These are phyloP conservation scores for Tenualosa thibaudeaui DNA, from an alignment of 2,797 vertebrate genomes.

Conservation along the genomic window DNA sequence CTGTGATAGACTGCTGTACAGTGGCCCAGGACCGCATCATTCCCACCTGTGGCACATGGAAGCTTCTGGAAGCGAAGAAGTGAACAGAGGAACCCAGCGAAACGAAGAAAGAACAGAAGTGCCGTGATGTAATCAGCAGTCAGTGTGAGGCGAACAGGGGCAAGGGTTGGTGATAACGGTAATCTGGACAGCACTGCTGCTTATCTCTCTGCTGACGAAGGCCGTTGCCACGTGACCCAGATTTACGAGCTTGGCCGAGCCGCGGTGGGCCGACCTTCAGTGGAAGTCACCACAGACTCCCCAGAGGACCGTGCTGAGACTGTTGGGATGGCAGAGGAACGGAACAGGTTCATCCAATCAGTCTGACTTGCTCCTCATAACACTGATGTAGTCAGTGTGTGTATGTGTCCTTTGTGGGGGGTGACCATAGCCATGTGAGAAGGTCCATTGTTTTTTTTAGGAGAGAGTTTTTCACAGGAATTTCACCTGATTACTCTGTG, in stretches of 20 bases:
- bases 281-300: background rate
- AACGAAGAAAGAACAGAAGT: background rate
- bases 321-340: background rate
- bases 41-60: background rate
- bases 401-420: background rate
- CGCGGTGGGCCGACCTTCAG: background rate
- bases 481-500: background rate
- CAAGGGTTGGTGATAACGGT: background rate
- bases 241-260: background rate
- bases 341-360: background rate
- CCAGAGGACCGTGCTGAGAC: background rate
- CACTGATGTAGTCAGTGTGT: background rate
- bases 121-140: background rate
- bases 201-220: background rate
- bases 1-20: background rate
- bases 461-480: background rate
- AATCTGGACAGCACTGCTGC: background rate
- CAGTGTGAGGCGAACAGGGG: background rate
- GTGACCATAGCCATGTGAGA: background rate
- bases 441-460: background rate
- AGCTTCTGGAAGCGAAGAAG: background rate
- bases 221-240: background rate
- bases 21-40: background rate
- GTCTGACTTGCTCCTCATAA: no score
- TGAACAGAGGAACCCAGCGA: background rate